Evolutionary conservation across 2,797 vertebrate genomes (phyloP).

Genomic region (Gambelia wislizenii): DNA sequence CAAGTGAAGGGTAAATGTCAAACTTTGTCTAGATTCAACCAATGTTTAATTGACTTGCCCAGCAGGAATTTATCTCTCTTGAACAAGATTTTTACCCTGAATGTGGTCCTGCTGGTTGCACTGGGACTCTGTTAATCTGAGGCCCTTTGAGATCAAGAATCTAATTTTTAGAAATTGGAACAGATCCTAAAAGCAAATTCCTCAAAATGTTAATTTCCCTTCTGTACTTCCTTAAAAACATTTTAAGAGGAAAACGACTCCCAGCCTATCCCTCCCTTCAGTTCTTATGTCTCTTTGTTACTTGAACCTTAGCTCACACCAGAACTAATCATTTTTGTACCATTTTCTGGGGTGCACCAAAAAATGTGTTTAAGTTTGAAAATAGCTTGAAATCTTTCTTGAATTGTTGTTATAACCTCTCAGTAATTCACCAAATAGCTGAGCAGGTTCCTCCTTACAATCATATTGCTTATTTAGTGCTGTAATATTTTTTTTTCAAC

Average conservation of each 20-base stretch:
- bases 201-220: slow-evolving; percentile 53
- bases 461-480: slow-evolving; percentile 78
- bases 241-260: slow-evolving; percentile 53
- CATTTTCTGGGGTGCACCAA: slow-evolving; percentile 83
- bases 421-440: slow-evolving; percentile 70
- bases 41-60: neutral
- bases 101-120: neutral
- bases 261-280: slow-evolving; percentile 18
- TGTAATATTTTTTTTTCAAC: slow-evolving; percentile 54
- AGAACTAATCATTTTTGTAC: slow-evolving; percentile 74
- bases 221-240: slow-evolving; percentile 61
- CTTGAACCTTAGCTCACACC: slow-evolving; percentile 74
- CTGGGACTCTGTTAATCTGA: slow-evolving; percentile 3
- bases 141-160: slow-evolving; percentile 12
- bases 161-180: slow-evolving; percentile 34
- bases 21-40: neutral
- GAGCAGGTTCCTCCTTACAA: slow-evolving; percentile 71
- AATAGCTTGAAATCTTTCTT: slow-evolving; percentile 75
- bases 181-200: slow-evolving; percentile 60
- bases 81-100: neutral
- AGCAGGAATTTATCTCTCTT: neutral
- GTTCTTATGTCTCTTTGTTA: slow-evolving; percentile 65
- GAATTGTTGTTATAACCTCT: slow-evolving; percentile 76
- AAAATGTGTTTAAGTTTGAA: slow-evolving; percentile 73
- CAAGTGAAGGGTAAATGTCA: neutral